These are phyloP conservation scores for Cyanistes caeruleus DNA, from an alignment of 2,113 vertebrate genomes.

Conservation along the genomic window DNA sequence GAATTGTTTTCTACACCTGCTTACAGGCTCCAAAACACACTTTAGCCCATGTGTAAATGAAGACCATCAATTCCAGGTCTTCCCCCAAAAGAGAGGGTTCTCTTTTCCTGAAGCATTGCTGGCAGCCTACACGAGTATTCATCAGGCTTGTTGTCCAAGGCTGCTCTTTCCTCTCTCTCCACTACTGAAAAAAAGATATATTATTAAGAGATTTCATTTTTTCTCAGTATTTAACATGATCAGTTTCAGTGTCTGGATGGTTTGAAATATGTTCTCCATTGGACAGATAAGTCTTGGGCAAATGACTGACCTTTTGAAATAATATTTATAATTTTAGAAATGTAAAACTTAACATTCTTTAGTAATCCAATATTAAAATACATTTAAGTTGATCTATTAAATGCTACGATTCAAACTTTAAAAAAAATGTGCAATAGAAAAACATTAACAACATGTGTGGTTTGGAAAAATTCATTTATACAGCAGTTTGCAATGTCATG, in stretches of 20 bases:
- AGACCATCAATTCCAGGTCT: background rate
- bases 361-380: constrained; percentile 85
- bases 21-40: background rate
- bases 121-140: background rate
- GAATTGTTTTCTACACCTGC: background rate
- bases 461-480: constrained; percentile 94
- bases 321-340: constrained; percentile 89
- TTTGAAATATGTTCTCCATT: constrained; percentile 77
- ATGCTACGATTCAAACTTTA: constrained; percentile 82
- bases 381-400: constrained; percentile 84
- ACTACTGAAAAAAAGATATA: constrained; percentile 16
- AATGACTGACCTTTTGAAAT: constrained; percentile 95
- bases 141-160: background rate
- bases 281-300: constrained; percentile 75
- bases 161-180: background rate
- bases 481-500: constrained; percentile 91
- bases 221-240: constrained; percentile 70
- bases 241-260: constrained; percentile 65
- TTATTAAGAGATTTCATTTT: constrained; percentile 64
- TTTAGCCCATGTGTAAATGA: background rate
- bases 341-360: constrained; percentile 92
- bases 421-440: constrained; percentile 90
- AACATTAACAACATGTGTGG: constrained; percentile 94
- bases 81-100: background rate
- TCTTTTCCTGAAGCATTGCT: background rate